Evolutionary conservation across 2,888 invertebrate species (phyloP).

Genomic region (Nomada ruficornis): DNA sequence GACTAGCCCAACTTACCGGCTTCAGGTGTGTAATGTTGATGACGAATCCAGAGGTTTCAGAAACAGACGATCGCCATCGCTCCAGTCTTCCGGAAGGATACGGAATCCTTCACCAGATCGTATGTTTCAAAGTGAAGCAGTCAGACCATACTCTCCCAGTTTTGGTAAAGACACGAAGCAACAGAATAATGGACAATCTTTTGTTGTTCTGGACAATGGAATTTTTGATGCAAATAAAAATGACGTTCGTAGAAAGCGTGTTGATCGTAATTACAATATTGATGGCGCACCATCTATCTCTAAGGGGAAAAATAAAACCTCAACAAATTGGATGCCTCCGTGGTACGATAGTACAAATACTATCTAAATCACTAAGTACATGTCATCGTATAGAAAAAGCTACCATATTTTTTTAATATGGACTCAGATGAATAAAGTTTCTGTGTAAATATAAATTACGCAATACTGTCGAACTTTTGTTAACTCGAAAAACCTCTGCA

Average conservation of each 20-base stretch:
- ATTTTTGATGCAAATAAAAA: conserved; percentile 55
- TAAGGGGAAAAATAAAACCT: conserved; percentile 78
- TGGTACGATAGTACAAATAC: conserved; percentile 83
- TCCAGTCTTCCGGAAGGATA: conserved; percentile 70
- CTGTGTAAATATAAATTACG: neutral
- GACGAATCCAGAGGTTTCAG: conserved; percentile 79
- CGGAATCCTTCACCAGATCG: conserved; percentile 71
- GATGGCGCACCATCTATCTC: conserved; percentile 74
- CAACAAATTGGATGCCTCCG: conserved; percentile 85
- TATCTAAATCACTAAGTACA: conserved; percentile 56
- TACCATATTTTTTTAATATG: conserved; percentile 29
- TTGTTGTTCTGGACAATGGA: conserved; percentile 77
- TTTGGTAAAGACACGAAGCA: conserved; percentile 71
- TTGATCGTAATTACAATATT: conserved; percentile 78
- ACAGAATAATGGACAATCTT: conserved; percentile 73
- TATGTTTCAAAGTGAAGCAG: conserved; percentile 57
- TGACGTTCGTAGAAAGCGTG: conserved; percentile 63
- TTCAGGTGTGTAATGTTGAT: conserved; percentile 83
- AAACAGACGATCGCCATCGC: conserved; percentile 68
- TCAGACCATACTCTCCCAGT: conserved; percentile 80
- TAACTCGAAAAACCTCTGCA: neutral
- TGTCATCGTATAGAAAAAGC: conserved; percentile 5
- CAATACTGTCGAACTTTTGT: neutral
- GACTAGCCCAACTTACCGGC: conserved; percentile 82
- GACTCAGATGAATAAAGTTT: conserved; percentile 3